phyloP scores from a whole-genome alignment of 1,140 invertebrate genomes.

The Saxidomus purpurata region DNA sequence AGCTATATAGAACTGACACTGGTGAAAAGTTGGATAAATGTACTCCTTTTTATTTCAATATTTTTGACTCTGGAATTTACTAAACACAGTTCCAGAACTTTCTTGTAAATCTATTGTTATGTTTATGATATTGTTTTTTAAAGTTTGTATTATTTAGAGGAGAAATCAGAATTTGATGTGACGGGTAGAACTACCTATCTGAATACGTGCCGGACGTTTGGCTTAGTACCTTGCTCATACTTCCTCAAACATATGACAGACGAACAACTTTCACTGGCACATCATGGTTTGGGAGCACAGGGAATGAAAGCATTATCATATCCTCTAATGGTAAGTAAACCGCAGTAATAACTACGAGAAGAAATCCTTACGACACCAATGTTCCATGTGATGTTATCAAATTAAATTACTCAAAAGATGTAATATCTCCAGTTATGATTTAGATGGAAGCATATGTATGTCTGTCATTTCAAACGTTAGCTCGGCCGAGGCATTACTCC shows the following conservation, averaged over 20 bases:
- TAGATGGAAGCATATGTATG: not conserved
- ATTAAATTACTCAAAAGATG: too few relatives aligned
- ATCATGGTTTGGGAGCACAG: conserved; percentile 81
- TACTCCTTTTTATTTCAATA: too few relatives aligned
- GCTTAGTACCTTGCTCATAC: conserved; percentile 82
- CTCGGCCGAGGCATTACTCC: too few relatives aligned
- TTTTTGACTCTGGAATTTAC: too few relatives aligned
- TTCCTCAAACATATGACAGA: conserved; percentile 83
- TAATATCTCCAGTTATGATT: too few relatives aligned
- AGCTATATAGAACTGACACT: too few relatives aligned
- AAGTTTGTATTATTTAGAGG: conserved; percentile 62
- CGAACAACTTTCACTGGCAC: conserved; percentile 77
- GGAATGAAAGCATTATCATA: conserved; percentile 83
- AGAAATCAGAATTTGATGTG: conserved; percentile 71
- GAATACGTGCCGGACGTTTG: conserved; percentile 73
- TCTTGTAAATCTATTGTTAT: too few relatives aligned
- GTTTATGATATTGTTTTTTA: too few relatives aligned
- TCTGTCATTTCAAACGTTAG: not conserved
- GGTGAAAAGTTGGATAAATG: too few relatives aligned
- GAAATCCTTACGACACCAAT: too few relatives aligned
- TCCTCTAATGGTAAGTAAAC: conserved; percentile 79
- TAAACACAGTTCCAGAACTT: too few relatives aligned
- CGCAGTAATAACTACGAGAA: not conserved
- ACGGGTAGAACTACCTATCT: conserved; percentile 73
- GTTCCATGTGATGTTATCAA: too few relatives aligned